Evolutionary conservation across 1,140 invertebrate species (phyloP).

Genomic region (Drosophila athabasca): DNA sequence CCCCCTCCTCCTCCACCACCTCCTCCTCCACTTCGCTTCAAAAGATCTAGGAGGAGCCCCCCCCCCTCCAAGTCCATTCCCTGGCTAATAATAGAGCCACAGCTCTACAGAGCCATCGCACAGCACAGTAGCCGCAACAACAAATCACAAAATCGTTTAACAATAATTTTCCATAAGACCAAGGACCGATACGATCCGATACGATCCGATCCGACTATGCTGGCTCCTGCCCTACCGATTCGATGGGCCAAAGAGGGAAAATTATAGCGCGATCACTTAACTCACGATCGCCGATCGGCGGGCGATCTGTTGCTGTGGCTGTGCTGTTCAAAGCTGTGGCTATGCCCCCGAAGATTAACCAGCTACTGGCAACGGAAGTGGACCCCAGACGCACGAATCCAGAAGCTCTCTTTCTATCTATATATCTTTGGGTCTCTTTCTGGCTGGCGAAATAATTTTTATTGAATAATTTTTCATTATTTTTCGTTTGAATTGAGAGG

Average conservation of each 20-base stretch:
- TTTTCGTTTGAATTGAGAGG: constrained; percentile 83
- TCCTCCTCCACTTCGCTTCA: neutral
- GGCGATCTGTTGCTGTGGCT: no score
- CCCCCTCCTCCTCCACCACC: no score
- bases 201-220: neutral
- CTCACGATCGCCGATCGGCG: constrained; percentile 80
- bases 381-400: constrained; percentile 64
- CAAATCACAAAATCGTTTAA: constrained; percentile 82
- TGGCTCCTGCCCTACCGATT: neutral
- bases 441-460: constrained; percentile 79
- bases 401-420: constrained; percentile 27
- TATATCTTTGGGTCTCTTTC: constrained; percentile 30
- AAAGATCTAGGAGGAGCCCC: neutral
- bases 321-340: no score
- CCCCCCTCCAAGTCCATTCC: constrained; percentile 7
- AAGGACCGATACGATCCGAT: constrained; percentile 15
- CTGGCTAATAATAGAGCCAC: constrained; percentile 65
- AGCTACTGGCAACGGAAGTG: constrained; percentile 72
- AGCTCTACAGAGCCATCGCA: constrained; percentile 23
- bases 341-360: constrained; percentile 62
- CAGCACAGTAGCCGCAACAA: constrained; percentile 73
- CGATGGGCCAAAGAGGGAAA: constrained; percentile 67
- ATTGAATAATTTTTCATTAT: constrained; percentile 84
- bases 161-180: constrained; percentile 76
- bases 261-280: constrained; percentile 84